Evolutionary conservation across 1,140 invertebrate genomes (phyloP).

Genomic region (Drosophila sechellia): DNA sequence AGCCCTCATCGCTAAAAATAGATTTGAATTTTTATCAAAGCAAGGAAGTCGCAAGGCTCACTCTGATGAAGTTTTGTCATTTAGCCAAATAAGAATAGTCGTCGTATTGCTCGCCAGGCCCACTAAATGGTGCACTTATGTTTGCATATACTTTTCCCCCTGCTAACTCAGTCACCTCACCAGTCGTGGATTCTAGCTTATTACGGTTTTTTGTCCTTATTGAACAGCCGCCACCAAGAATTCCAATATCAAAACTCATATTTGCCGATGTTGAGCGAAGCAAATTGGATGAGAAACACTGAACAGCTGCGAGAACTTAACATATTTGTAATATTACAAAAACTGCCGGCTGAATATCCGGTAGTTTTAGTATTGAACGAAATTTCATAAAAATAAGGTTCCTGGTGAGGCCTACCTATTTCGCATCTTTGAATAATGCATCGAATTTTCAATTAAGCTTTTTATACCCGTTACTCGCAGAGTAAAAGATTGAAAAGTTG

Average conservation of each 20-base stretch:
- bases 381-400: conserved; percentile 13
- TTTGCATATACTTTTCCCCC: not conserved
- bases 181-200: conserved; percentile 48
- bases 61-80: conserved; percentile 78
- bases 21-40: conserved; percentile 49
- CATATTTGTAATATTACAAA: conserved; percentile 58
- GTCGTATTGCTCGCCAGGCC: conserved; percentile 1
- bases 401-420: conserved; percentile 29
- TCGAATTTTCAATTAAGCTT: too few species aligned
- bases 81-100: conserved; percentile 30
- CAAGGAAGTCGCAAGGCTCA: conserved; percentile 54
- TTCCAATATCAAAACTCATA: conserved; percentile 54
- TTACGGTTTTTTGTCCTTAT: conserved; percentile 51
- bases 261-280: conserved; percentile 16
- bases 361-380: conserved; percentile 51
- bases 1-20: conserved; percentile 44
- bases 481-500: too few species aligned
- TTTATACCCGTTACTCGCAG: too few species aligned
- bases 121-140: conserved; percentile 37
- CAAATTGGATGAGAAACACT: conserved; percentile 51
- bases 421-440: conserved; percentile 10
- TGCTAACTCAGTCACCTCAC: conserved; percentile 39
- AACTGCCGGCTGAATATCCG: conserved; percentile 39
- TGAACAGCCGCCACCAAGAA: conserved; percentile 56
- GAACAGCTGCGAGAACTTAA: conserved; percentile 56